These are phyloP conservation scores for Diogma glabrata DNA, from an alignment of 2,888 invertebrate species.

Conservation along the genomic window DNA sequence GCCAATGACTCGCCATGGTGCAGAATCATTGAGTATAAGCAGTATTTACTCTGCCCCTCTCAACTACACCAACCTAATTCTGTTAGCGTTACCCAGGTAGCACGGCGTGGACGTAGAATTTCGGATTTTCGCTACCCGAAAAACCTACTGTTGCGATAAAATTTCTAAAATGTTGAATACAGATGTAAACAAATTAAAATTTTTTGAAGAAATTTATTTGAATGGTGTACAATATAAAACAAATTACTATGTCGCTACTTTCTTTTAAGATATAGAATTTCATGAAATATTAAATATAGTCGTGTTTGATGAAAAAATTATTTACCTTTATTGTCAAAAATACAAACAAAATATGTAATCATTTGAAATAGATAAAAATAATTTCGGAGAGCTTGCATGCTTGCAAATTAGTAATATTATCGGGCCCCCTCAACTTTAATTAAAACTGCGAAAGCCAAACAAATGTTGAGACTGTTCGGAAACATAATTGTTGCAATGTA, in stretches of 20 bases:
- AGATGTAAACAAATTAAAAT: conserved; percentile 11
- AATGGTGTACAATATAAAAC: conserved; percentile 13
- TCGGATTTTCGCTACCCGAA: conserved; percentile 13
- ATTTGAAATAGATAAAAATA: conserved; percentile 10
- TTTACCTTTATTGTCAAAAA: conserved; percentile 13
- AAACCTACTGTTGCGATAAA: conserved; percentile 13
- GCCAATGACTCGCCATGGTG: no score
- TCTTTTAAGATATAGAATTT: conserved; percentile 14
- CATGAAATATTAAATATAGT: conserved; percentile 16
- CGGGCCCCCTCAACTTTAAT: conserved; percentile 13
- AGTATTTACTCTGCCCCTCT: no score
- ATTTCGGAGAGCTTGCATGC: conserved; percentile 10
- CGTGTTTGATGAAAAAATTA: conserved; percentile 7
- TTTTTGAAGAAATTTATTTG: conserved; percentile 12
- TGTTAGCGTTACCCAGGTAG: no score
- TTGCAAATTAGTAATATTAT: conserved; percentile 9
- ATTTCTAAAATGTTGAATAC: conserved; percentile 13
- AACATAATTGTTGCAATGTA: no score
- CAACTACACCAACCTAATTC: no score
- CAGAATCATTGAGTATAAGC: no score
- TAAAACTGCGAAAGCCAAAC: conserved; percentile 12
- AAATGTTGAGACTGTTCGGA: neutral
- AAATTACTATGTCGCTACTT: conserved; percentile 13
- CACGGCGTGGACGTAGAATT: no score
- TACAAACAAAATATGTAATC: conserved; percentile 8